Percentiles rank a stretch among this genome's conserved stretches.
Conservation (phyloP, 2,888 invertebrate species). For the Opisthograptis luteolata region DNA sequence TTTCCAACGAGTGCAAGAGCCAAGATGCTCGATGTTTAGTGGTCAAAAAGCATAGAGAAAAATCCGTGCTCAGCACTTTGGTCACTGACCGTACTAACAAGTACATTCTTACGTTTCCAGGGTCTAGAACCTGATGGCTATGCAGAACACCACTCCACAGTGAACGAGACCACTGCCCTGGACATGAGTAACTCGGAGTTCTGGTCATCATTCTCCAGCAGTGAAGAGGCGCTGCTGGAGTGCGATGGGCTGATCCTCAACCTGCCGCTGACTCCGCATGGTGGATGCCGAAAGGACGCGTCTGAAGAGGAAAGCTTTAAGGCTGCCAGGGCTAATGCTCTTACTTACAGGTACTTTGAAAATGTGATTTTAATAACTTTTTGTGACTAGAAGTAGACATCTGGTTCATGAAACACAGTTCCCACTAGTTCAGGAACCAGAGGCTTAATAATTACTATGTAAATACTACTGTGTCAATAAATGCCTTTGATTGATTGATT, state of each 20-base stretch:
- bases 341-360: slow-evolving; percentile 86
- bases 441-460: too few relatives aligned
- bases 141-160: slow-evolving; percentile 85
- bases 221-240: slow-evolving; percentile 89
- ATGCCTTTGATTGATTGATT: too few relatives aligned
- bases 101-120: slow-evolving; percentile 55
- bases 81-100: too few relatives aligned
- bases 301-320: slow-evolving; percentile 70
- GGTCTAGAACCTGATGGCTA: slow-evolving; percentile 85
- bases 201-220: slow-evolving; percentile 92
- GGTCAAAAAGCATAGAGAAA: too few relatives aligned
- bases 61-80: too few relatives aligned
- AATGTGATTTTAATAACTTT: too few relatives aligned
- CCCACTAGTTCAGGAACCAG: too few relatives aligned
- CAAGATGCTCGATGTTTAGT: too few relatives aligned
- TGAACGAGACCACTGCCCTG: slow-evolving; percentile 87
- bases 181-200: slow-evolving; percentile 91
- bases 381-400: too few relatives aligned
- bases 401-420: too few relatives aligned
- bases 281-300: slow-evolving; percentile 72
- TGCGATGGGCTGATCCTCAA: slow-evolving; percentile 90
- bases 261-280: slow-evolving; percentile 87
- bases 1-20: too few relatives aligned
- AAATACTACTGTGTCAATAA: too few relatives aligned
- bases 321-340: slow-evolving; percentile 84